Percentiles rank a stretch among this genome's conserved stretches.
These are phyloP conservation scores for Subacronicta megacephala DNA, from an alignment of 2,888 invertebrate genomes.

Conservation along the genomic window DNA sequence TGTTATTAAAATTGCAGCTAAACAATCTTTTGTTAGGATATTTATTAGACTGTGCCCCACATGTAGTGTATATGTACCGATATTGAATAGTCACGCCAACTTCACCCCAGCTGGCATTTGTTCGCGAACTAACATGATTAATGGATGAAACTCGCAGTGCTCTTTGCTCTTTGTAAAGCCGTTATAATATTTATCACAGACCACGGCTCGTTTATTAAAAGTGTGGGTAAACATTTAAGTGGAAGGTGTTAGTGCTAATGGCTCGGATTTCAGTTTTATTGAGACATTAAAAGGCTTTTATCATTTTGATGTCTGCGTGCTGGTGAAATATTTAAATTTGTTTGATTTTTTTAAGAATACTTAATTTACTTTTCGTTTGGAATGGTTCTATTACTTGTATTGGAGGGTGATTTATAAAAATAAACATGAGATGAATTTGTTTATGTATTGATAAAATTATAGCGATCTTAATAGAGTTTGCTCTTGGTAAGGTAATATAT, in stretches of 20 bases:
- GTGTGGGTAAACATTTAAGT: conserved; percentile 50
- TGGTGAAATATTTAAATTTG: background rate
- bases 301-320: conserved; percentile 6
- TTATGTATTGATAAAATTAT: background rate
- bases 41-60: conserved; percentile 51
- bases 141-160: conserved; percentile 73
- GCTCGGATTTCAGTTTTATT: conserved; percentile 28
- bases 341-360: background rate
- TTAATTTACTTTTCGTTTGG: background rate
- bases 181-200: conserved; percentile 64
- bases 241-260: conserved; percentile 36
- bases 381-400: background rate
- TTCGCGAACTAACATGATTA: conserved; percentile 78
- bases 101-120: conserved; percentile 73
- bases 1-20: conserved; percentile 8
- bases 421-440: background rate
- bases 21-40: conserved; percentile 1
- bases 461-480: too few species aligned
- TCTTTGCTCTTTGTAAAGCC: conserved; percentile 70
- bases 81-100: conserved; percentile 68
- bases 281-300: conserved; percentile 33
- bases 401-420: background rate
- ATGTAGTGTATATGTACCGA: conserved; percentile 59
- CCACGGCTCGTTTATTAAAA: conserved; percentile 59
- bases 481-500: too few species aligned